A percentile compares a stretch with the other conserved stretches of the same genome.
These are phyloP conservation scores for Hippocampus zosterae DNA, from an alignment of 2,113 vertebrate species.

Conservation along the genomic window DNA sequence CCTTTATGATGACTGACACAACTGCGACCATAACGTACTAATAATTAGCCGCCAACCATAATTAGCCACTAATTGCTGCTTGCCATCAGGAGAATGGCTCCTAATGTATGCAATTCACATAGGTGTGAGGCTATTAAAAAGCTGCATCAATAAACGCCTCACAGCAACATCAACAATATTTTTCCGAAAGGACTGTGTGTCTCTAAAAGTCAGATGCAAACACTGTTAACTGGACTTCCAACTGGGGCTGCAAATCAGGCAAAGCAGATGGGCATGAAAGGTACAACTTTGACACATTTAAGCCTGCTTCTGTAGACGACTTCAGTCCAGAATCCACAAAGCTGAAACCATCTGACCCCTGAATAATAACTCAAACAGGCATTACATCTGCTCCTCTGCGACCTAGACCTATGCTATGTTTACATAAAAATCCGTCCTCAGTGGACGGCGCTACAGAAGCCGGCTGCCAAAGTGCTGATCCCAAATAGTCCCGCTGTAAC, in stretches of 20 bases:
- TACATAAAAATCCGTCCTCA: background rate
- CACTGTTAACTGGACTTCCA: background rate
- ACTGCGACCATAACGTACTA: background rate
- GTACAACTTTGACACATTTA: background rate
- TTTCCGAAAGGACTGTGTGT: background rate
- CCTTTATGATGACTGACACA: background rate
- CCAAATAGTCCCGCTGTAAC: slow-evolving; percentile 22
- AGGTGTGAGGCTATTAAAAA: slow-evolving; percentile 2
- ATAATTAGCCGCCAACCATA: slow-evolving; percentile 8
- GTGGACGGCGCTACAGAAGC: background rate
- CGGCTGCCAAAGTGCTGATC: slow-evolving; percentile 15
- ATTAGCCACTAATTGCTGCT: slow-evolving; percentile 9
- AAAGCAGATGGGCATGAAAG: background rate
- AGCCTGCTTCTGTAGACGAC: background rate
- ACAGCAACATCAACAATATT: background rate
- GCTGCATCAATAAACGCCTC: background rate
- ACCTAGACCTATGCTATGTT: background rate
- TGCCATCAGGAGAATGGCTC: background rate
- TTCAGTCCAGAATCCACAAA: background rate
- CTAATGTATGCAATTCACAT: background rate
- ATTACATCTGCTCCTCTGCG: slow-evolving; percentile 7
- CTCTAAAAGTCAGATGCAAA: background rate
- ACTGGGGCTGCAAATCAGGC: background rate
- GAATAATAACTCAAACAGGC: slow-evolving; percentile 12
- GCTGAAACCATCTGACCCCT: slow-evolving; percentile 1